Base-by-base conservation (phyloP, 2,113 vertebrate genomes). In the Oreochromis tanganicae region DNA sequence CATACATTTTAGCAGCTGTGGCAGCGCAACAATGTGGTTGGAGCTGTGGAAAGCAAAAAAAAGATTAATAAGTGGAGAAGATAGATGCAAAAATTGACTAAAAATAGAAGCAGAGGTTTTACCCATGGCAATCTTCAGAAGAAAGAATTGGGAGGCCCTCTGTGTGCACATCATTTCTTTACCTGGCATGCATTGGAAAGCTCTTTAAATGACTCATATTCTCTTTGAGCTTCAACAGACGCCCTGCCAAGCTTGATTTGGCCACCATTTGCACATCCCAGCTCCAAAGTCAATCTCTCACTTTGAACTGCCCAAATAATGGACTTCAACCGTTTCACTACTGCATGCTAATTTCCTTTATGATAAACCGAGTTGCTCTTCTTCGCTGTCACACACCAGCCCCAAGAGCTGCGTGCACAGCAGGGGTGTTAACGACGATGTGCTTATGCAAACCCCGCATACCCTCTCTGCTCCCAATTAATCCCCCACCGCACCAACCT, bases 311-410 rank as follows among this genome's bases (percentile, higher is more conserved):
- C 54, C 54, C 87, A 83, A 89, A 96, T 94, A 95, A 95, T 89
- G 82, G 93, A 94, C 90, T 86, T 86, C 85, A 59, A 68, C 82
- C 1, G 87, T 93, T 94, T 96, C 92, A 94, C 96, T 94, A 95
- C 87, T 92, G 88, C 94, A 95, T 94, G 95, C 93, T 96, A 93
- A 95, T 96, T 96, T 95, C 93, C 94, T 96, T 96, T 94, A 93
- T 95, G 93, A 93, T 94, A 95, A 96, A 94, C 85, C 66, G 88
- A 90, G 92, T 87, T 82, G 85, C 88, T 88, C 91, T 36, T 91
- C 88, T 85, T 89, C 75, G 66, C 81, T 79, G 85, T 91, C 89
- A 90, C 54, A 87, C 68, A 88, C 71, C 85, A 80, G 86, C 81
- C 91, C 56, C 81, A 36, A 91, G 91, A 92, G 87, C 87, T 73